Evolutionary conservation across 2,113 vertebrate species (phyloP), one percentile per base, ranked within the genome.

Genomic region (Erythrolamprus reginae): DNA sequence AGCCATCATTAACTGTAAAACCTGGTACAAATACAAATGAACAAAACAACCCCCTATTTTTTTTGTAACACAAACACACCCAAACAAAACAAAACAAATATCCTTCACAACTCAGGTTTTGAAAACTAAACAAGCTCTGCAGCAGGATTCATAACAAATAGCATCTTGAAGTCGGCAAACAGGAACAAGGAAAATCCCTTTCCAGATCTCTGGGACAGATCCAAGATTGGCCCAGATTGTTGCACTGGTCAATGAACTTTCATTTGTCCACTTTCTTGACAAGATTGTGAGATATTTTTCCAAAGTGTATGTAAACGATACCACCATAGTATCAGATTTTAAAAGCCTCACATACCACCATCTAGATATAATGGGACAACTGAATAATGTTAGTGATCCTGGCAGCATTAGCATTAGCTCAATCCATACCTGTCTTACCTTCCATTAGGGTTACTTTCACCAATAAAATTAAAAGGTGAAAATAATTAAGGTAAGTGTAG

Each of bases 1-100:
- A 99, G 47, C 97, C 96, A 17, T 99, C 99, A n/a, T 97, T 94
- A 93, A 99, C 98, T 52, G 98, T 93, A 95, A 99, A 99, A 92
- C 98, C 99, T 99, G 93, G 26, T 92, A 96, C 19, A 94, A 94
- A 94, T 10, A 90, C 42, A 91, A 92, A 65, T 82, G 89, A 9
- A 88, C 33, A 77, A 77, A 77, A 77, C 33, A 95, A 92, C 95
- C 23, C 90, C 89, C 88, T 42, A 15, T n/a, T 47, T 84, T 65
- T 65, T 33, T 51, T 70, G 56, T 77, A 77, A 23, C 70, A 94
- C 15, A 90, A 42, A 91, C 91, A 65, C 56, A 90, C 2, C 87
- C 19, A 42, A 77, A 77, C 38, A 13, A 33, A 70, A 33, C 5
- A 8, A 93, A 92, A 84, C 50, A 2, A 45, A 10, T 7, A 28